Evolutionary conservation across 1,140 invertebrate genomes (phyloP).

Genomic region (Araneus ventricosus): DNA sequence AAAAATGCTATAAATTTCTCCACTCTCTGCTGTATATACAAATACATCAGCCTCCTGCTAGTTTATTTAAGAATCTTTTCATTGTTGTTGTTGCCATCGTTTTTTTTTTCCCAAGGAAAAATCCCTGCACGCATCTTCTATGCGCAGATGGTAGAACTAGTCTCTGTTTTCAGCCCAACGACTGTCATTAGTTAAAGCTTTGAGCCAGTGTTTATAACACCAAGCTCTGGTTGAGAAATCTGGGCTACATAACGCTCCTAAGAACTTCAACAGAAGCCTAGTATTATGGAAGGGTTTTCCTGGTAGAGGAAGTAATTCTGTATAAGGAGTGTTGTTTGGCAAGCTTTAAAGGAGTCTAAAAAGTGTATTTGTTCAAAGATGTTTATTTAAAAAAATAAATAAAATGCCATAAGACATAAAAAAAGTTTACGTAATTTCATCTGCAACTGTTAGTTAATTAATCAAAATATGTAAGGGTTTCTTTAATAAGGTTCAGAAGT

Average conservation of each 20-base stretch:
- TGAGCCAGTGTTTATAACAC: background rate
- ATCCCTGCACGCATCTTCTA: background rate
- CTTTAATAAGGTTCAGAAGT: too few species aligned
- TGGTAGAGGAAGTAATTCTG: background rate
- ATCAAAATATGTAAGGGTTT: too few species aligned
- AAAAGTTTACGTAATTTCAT: too few species aligned
- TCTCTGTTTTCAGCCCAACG: background rate
- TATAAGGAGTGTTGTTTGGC: background rate
- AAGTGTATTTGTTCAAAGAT: background rate
- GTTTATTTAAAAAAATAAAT: background rate
- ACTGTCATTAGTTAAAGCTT: background rate
- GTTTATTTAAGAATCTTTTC: constrained; percentile 5
- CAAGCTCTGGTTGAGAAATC: background rate
- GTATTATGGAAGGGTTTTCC: background rate
- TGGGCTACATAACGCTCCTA: background rate
- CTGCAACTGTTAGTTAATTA: too few species aligned
- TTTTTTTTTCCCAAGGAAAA: background rate
- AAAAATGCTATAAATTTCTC: constrained; percentile 11
- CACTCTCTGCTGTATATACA: background rate
- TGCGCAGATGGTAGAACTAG: background rate
- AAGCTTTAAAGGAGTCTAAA: background rate
- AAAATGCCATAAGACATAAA: background rate
- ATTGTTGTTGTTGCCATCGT: background rate
- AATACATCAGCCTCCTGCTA: background rate
- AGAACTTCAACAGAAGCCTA: background rate